phyloP scores from a whole-genome alignment of 2,888 invertebrate genomes.

The Lasius platythorax region DNA sequence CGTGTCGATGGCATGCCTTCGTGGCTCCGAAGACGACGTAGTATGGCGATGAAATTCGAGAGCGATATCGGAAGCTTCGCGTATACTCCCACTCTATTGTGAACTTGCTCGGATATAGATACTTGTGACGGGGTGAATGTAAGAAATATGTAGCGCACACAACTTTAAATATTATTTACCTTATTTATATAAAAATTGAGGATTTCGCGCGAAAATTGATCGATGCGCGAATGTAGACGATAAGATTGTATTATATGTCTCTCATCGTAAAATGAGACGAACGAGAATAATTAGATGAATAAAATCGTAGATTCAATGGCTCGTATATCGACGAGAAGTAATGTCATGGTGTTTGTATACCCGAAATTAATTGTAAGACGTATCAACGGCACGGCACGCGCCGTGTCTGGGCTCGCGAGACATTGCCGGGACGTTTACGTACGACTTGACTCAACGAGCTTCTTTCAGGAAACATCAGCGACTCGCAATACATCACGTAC shows the following conservation, averaged over 20 bases:
- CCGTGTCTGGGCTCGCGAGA: constrained; percentile 48
- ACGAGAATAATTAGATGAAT: not conserved
- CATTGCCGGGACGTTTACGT: constrained; percentile 55
- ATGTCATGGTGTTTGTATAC: constrained; percentile 37
- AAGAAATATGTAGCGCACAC: not conserved
- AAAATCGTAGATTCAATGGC: too few species aligned
- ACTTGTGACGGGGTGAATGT: not conserved
- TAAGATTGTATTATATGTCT: not conserved
- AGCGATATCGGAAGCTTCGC: constrained; percentile 43
- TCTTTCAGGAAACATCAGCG: constrained; percentile 86
- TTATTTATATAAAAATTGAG: not conserved
- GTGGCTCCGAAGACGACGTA: constrained; percentile 60
- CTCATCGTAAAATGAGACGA: not conserved
- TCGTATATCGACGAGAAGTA: not conserved
- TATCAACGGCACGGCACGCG: not conserved
- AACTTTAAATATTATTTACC: not conserved
- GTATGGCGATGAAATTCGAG: constrained; percentile 62
- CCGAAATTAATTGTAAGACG: not conserved
- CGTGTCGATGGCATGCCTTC: constrained; percentile 70
- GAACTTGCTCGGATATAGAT: constrained; percentile 8
- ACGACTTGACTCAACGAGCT: constrained; percentile 80
- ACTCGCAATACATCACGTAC: constrained; percentile 85
- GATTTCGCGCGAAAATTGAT: not conserved
- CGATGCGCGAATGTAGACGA: not conserved
- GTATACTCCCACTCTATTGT: constrained; percentile 3